Evolutionary conservation across 2,113 vertebrate species (phyloP).

Genomic region (Hymenochirus boettgeri): DNA sequence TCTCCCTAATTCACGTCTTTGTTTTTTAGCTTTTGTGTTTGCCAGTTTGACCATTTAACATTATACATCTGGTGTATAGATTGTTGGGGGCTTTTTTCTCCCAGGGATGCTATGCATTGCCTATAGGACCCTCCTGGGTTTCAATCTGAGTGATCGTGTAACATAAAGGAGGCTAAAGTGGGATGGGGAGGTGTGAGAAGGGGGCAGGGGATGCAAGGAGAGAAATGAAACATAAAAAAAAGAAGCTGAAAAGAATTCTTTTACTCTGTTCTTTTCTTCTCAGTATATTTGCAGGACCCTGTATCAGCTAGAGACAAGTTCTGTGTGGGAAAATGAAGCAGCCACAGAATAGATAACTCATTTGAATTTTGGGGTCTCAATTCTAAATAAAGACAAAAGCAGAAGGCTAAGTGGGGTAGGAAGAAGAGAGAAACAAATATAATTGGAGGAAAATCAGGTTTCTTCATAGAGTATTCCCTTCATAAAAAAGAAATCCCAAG

Average conservation of each 20-base stretch:
- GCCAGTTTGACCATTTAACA: conserved; percentile 99
- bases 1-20: conserved; percentile 94
- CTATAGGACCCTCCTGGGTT: conserved; percentile 79
- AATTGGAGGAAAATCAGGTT: not conserved
- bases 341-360: conserved; percentile 77
- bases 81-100: conserved; percentile 85
- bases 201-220: conserved; percentile 45
- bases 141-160: conserved; percentile 78
- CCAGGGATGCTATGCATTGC: conserved; percentile 76
- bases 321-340: conserved; percentile 76
- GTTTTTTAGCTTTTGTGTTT: conserved; percentile 96
- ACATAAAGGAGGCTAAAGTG: conserved; percentile 86
- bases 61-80: conserved; percentile 98
- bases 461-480: not conserved
- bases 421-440: not conserved
- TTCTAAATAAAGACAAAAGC: conserved; percentile 71
- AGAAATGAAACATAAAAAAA: conserved; percentile 60
- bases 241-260: conserved; percentile 75
- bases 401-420: conserved; percentile 46
- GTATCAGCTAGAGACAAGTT: conserved; percentile 62
- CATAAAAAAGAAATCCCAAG: not conserved
- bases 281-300: conserved; percentile 62
- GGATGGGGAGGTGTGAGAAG: conserved; percentile 56
- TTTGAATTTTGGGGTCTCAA: conserved; percentile 71
- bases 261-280: conserved; percentile 65